These are phyloP conservation scores for Poeciliopsis turneri DNA, from an alignment of 2,797 vertebrate genomes.

Conservation along the genomic window DNA sequence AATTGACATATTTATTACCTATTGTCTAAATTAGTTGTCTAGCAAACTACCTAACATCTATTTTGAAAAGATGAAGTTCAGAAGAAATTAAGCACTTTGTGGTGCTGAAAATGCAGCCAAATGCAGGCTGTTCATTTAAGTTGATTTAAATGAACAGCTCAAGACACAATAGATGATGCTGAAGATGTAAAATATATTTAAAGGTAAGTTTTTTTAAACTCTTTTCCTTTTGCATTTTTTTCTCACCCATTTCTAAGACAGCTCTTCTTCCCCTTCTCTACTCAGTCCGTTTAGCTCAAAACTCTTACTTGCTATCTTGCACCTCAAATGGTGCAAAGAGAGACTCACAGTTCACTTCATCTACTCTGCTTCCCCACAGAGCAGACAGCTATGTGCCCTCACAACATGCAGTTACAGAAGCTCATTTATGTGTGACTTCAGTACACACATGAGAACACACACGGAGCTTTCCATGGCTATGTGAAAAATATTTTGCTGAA, in stretches of 20 bases:
- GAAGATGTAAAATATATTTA: constrained; percentile 8
- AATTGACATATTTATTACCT: background rate
- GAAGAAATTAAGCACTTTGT: background rate
- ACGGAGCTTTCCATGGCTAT: constrained; percentile 20
- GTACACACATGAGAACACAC: constrained; percentile 8
- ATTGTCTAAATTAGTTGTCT: background rate
- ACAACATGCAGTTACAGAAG: constrained; percentile 34
- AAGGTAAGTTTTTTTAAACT: constrained; percentile 18
- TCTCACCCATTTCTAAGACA: constrained; percentile 47
- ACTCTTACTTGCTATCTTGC: constrained; percentile 57
- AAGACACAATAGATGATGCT: background rate
- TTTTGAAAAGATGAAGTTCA: background rate
- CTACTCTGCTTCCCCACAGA: constrained; percentile 35
- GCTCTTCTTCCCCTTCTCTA: background rate
- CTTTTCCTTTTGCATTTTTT: constrained; percentile 27
- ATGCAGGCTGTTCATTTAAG: background rate
- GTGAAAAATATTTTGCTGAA: constrained; percentile 43
- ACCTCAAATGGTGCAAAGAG: constrained; percentile 66
- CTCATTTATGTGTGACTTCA: constrained; percentile 24
- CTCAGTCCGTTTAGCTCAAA: constrained; percentile 31
- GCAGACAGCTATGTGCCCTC: constrained; percentile 49
- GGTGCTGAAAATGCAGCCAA: background rate
- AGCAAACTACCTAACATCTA: background rate
- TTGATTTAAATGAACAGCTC: constrained; percentile 4
- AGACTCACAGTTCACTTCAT: constrained; percentile 60